Conservation (phyloP, 2,888 invertebrate species). For the Selenia dentaria region DNA sequence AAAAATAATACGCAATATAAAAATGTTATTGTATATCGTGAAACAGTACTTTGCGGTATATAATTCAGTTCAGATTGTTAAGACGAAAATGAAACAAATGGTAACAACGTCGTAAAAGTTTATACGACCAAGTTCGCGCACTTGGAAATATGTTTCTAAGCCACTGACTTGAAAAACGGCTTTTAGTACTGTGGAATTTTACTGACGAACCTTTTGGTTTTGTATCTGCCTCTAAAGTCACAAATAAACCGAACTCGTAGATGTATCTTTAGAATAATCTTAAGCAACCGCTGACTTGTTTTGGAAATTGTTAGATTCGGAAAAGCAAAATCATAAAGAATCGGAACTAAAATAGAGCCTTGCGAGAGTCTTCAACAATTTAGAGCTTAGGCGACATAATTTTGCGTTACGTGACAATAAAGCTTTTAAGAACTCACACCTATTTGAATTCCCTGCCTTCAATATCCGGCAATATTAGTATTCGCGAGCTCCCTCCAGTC, state of each 20-base stretch:
- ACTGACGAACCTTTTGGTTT: constrained; percentile 11
- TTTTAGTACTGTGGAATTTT: constrained; percentile 15
- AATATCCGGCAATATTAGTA: neutral
- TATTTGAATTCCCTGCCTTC: no score
- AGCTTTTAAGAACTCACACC: no score
- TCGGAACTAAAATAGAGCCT: no score
- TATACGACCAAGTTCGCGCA: constrained; percentile 30
- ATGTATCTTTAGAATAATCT: no score
- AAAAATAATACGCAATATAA: neutral
- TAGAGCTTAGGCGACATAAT: no score
- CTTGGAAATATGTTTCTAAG: constrained; percentile 28
- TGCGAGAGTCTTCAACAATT: no score
- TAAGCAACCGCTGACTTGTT: no score
- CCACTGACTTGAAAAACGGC: constrained; percentile 23
- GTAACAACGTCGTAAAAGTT: constrained; percentile 31
- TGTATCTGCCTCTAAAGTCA: neutral
- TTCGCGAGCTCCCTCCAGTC: neutral
- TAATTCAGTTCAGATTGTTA: constrained; percentile 1
- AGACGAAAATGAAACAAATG: constrained; percentile 30
- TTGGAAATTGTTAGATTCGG: no score
- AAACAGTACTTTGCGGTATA: neutral
- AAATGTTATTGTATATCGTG: neutral
- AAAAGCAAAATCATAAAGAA: no score
- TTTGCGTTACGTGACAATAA: no score
- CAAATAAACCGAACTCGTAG: neutral